Base-by-base conservation (phyloP, 2,888 invertebrate genomes). In the Hyles lineata region DNA sequence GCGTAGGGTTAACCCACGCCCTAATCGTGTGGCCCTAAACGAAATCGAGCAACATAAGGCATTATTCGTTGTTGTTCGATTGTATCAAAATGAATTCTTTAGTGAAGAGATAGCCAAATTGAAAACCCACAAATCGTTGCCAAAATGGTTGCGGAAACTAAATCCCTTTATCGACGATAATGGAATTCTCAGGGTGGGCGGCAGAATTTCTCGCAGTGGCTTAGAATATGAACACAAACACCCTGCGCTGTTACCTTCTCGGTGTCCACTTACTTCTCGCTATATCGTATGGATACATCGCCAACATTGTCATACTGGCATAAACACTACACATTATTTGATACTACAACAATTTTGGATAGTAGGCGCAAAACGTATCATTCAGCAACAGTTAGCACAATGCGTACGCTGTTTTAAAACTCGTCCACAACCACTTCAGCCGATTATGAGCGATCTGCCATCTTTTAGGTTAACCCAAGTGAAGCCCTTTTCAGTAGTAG, bases 171-270 rank as follows among this genome's bases (percentile, higher is more conserved):
- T 71, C 19, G 73, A 73, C 19, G 29, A 59, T 35, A 23, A 23
- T 25, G 73, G 67, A 19, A 35, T 71, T 32, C 69, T 73, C 67
- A 73, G 73, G 73, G 73, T 73, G 71, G 73, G 71, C 71, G 69
- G 73, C 19, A 35, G 73, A 32, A 50, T 73, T 2, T 70, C 71
- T n/a, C 71, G 71, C 6, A 71, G 71, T 3, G 73, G 73, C 19
- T 50, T 73, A 8, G 74, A 74, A 32, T 74, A 61, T 35, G 71
- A 71, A 19, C 72, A 74, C 11, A 74, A 55, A 61, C 72, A 74
- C 60, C 74, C 72, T 23, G 70, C 70, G 63, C 7, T 72, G 3
- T 23, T 63, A 15, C 67, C 43, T 23, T 17, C 21, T n/a, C 5
- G 5, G 21, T 29, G 6, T n/a, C 19, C 35, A 19, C 63, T 23